These are phyloP conservation scores for Aspidiotus destructor DNA, from an alignment of 2,888 invertebrate species.

Conservation along the genomic window DNA sequence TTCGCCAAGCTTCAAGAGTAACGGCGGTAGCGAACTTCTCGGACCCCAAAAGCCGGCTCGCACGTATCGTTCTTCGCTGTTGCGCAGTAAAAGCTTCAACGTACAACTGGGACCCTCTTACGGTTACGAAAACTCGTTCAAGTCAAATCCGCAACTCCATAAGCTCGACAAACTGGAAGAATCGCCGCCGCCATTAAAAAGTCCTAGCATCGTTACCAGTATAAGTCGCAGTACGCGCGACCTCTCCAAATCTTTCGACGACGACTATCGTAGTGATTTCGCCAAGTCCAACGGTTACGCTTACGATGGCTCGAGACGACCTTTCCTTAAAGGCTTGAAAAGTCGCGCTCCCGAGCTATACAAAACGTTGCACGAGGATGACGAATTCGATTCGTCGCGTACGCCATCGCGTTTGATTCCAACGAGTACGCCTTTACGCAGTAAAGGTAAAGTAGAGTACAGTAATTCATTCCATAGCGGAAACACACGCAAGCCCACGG, in stretches of 20 bases:
- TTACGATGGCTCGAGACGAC: constrained; percentile 50
- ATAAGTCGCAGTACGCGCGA: constrained; percentile 75
- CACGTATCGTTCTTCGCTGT: constrained; percentile 59
- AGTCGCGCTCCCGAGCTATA: constrained; percentile 63
- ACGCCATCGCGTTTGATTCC: neutral
- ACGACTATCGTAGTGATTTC: constrained; percentile 43
- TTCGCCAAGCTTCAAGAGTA: constrained; percentile 29
- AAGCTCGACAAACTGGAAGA: constrained; percentile 58
- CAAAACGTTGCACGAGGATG: constrained; percentile 58
- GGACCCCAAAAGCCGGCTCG: constrained; percentile 70
- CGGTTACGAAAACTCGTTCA: constrained; percentile 45
- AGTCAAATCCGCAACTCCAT: constrained; percentile 66
- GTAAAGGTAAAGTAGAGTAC: constrained; percentile 38
- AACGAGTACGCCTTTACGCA: constrained; percentile 39
- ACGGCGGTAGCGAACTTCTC: constrained; percentile 40
- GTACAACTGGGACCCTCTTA: constrained; percentile 51
- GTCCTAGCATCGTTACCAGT: constrained; percentile 76
- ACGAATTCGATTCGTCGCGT: constrained; percentile 28
- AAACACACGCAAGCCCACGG: constrained; percentile 30
- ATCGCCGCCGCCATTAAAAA: constrained; percentile 63
- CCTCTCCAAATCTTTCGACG: constrained; percentile 59
- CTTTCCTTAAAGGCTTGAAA: constrained; percentile 58
- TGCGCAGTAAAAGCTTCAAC: constrained; percentile 77
- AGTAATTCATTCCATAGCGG: constrained; percentile 37
- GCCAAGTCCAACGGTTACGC: constrained; percentile 45